These are phyloP conservation scores for Formica aserva DNA, from an alignment of 2,888 invertebrate species.

Conservation along the genomic window DNA sequence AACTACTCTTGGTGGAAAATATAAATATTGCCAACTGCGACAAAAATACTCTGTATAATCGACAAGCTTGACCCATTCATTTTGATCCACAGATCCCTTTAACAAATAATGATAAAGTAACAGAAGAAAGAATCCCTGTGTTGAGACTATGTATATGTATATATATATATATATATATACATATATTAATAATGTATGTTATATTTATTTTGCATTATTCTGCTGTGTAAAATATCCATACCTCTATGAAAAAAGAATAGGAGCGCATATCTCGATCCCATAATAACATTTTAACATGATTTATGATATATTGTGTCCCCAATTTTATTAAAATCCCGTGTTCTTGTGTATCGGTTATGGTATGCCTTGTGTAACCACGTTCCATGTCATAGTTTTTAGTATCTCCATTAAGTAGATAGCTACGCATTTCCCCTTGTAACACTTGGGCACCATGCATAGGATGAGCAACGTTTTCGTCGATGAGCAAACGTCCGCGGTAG, in stretches of 20 bases:
- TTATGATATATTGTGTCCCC: conserved; percentile 94
- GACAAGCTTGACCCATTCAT: conserved; percentile 97
- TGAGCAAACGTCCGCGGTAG: conserved; percentile 94
- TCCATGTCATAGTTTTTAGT: conserved; percentile 96
- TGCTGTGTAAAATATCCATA: conserved; percentile 51
- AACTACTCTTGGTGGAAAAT: conserved; percentile 95
- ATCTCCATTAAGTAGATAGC: conserved; percentile 96
- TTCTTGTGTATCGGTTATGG: conserved; percentile 92
- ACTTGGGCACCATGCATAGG: conserved; percentile 94
- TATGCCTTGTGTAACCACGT: conserved; percentile 95
- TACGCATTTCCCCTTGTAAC: conserved; percentile 95
- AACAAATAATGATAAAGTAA: conserved; percentile 41
- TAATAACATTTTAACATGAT: conserved; percentile 96
- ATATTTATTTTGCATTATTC: background rate
- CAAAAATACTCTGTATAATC: conserved; percentile 97
- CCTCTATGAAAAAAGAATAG: conserved; percentile 95
- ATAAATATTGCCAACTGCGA: conserved; percentile 98
- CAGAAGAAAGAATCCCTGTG: conserved; percentile 81
- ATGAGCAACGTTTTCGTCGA: conserved; percentile 97
- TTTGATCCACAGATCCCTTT: conserved; percentile 95
- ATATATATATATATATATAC: background rate
- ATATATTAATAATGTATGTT: background rate
- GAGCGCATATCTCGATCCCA: conserved; percentile 97
- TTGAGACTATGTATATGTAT: conserved; percentile 48
- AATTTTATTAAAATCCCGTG: conserved; percentile 95